Evolutionary conservation across 2,113 vertebrate genomes (phyloP).

Genomic region (Atherinomorus stipes): DNA sequence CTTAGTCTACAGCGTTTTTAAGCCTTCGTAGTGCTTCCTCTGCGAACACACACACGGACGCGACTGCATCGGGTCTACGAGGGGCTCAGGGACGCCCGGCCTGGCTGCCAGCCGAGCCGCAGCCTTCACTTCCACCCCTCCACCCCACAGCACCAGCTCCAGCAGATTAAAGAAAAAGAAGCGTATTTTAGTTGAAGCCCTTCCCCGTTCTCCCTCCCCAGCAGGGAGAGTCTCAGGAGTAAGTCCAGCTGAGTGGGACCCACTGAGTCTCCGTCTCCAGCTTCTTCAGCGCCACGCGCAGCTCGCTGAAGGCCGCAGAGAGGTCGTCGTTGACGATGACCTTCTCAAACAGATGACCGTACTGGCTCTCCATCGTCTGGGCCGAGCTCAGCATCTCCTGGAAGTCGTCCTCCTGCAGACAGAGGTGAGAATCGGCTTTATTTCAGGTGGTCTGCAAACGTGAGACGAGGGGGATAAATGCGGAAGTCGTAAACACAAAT

Average conservation of each 20-base stretch:
- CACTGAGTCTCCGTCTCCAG: slow-evolving; percentile 92
- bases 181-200: slow-evolving; percentile 38
- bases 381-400: slow-evolving; percentile 92
- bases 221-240: slow-evolving; percentile 83
- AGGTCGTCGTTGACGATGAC: slow-evolving; percentile 94
- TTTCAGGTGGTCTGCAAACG: too few relatives aligned
- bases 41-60: too few relatives aligned
- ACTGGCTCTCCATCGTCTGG: slow-evolving; percentile 91
- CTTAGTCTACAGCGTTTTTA: too few relatives aligned
- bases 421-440: slow-evolving; percentile 19
- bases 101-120: too few relatives aligned
- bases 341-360: slow-evolving; percentile 95
- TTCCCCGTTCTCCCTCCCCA: slow-evolving; percentile 47
- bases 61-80: too few relatives aligned
- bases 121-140: too few relatives aligned
- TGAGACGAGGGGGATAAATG: too few relatives aligned
- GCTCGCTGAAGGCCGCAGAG: slow-evolving; percentile 87
- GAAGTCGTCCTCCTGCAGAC: slow-evolving; percentile 93
- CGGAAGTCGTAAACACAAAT: not conserved
- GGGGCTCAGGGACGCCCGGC: too few relatives aligned
- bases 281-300: slow-evolving; percentile 88
- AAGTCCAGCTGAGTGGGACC: slow-evolving; percentile 96
- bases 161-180: slow-evolving; percentile 47
- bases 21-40: too few relatives aligned
- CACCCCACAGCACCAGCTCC: slow-evolving; percentile 35